A percentile compares a stretch with the other conserved stretches of the same genome.
Evolutionary conservation across 1,140 invertebrate genomes (phyloP).

Genomic region (Camponotus vicinus): DNA sequence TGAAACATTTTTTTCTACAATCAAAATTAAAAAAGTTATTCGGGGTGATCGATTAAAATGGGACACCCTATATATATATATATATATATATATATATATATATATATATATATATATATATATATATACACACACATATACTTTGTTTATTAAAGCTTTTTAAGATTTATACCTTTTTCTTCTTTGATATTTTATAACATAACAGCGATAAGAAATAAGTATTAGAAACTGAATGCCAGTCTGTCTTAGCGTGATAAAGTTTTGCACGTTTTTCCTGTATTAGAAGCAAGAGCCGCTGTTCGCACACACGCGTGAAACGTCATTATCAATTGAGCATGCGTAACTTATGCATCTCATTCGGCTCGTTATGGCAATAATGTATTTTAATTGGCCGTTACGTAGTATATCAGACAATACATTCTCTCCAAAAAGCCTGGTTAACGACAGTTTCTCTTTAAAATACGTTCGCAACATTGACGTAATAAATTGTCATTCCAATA

Average conservation of each 20-base stretch:
- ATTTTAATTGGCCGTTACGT: constrained; percentile 82
- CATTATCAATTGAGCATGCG: constrained; percentile 77
- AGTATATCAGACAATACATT: constrained; percentile 57
- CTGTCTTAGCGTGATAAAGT: not conserved
- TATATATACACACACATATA: not conserved
- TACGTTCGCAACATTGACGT: not conserved
- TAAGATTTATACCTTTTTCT: not conserved
- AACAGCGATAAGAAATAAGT: not conserved
- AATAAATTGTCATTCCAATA: not conserved
- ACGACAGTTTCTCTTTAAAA: not conserved
- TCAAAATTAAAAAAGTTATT: too few relatives aligned
- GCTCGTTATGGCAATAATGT: constrained; percentile 83
- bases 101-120: too few relatives aligned
- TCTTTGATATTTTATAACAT: not conserved
- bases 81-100: too few relatives aligned
- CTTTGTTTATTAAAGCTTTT: not conserved
- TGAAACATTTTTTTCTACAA: too few relatives aligned
- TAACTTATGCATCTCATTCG: constrained; percentile 82
- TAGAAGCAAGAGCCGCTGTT: not conserved
- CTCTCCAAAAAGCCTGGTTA: constrained; percentile 21
- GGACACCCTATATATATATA: too few relatives aligned
- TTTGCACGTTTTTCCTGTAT: constrained; percentile 31
- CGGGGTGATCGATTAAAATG: too few relatives aligned
- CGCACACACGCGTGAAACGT: constrained; percentile 60
- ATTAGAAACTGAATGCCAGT: not conserved